phyloP scores from a whole-genome alignment of 2,113 vertebrate species.

The Tachycineta bicolor region DNA sequence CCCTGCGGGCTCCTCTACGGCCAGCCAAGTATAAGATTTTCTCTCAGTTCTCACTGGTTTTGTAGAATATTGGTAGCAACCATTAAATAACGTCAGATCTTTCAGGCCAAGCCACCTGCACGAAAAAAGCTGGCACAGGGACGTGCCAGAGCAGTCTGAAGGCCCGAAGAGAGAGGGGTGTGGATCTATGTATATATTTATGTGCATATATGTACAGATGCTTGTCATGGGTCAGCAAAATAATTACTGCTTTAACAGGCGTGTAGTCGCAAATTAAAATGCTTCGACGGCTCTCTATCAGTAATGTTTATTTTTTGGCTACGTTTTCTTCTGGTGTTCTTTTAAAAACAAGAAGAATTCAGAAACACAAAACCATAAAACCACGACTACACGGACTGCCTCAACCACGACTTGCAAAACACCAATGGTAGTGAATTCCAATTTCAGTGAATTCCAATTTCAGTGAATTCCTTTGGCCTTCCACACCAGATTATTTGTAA shows the following conservation, averaged over 20 bases:
- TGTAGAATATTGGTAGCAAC: neutral
- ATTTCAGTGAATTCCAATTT: neutral
- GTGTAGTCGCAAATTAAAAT: neutral
- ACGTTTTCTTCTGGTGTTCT: neutral
- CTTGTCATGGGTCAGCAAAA: neutral
- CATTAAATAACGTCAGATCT: neutral
- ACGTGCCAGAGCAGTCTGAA: neutral
- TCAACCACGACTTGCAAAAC: neutral
- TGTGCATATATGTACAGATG: neutral
- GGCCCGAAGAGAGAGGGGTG: fast-evolving
- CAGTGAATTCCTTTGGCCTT: neutral
- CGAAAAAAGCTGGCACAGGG: fast-evolving
- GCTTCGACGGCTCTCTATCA: neutral
- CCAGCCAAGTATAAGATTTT: fast-evolving
- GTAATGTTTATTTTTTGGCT: neutral
- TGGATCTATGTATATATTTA: fast-evolving
- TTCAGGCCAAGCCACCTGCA: neutral
- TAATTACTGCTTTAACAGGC: neutral
- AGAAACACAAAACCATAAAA: neutral
- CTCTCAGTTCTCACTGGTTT: fast-evolving
- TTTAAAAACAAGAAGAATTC: neutral
- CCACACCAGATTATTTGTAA: neutral
- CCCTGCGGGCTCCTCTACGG: neutral
- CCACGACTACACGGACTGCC: fast-evolving
- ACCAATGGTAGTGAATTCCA: neutral